Percentiles rank a stretch among this genome's conserved stretches.
Conservation (phyloP, 1,140 invertebrate genomes). For the Zaprionus gabonicus region DNA sequence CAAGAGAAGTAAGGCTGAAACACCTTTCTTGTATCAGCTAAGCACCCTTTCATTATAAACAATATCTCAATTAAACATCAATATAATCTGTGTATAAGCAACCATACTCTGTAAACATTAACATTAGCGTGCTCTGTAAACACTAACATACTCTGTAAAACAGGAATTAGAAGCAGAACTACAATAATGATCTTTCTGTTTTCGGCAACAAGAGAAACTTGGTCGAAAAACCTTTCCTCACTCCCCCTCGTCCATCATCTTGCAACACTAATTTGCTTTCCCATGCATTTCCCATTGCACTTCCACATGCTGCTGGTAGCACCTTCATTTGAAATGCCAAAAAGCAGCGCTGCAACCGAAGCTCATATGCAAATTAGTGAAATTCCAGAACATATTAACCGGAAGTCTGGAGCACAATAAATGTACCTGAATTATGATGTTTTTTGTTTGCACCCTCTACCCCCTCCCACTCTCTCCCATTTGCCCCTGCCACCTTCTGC, state of each 20-base stretch:
- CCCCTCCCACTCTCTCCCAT: not conserved
- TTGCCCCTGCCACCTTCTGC: not conserved
- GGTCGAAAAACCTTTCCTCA: not conserved
- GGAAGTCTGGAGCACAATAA: conserved; percentile 74
- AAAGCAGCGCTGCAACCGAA: conserved; percentile 30
- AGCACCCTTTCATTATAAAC: too few species aligned
- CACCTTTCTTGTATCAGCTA: not conserved
- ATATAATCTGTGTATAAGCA: too few species aligned
- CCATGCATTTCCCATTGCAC: conserved; percentile 4
- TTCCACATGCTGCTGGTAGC: not conserved
- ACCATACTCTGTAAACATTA: too few species aligned
- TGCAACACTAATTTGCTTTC: not conserved
- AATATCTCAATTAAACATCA: too few species aligned
- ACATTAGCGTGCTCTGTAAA: too few species aligned
- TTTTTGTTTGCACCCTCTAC: not conserved
- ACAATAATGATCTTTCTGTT: too few species aligned
- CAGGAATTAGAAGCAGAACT: too few species aligned
- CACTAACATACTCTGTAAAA: too few species aligned
- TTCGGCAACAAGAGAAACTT: too few species aligned
- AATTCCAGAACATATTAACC: conserved; percentile 61
- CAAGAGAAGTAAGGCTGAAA: not conserved
- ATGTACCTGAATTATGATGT: conserved; percentile 78
- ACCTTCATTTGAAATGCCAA: conserved; percentile 1
- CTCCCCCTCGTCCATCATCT: not conserved
- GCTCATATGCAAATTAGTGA: conserved; percentile 47